Evolutionary conservation across 1,140 invertebrate genomes (phyloP).

Genomic region (Trichogramma pretiosum): DNA sequence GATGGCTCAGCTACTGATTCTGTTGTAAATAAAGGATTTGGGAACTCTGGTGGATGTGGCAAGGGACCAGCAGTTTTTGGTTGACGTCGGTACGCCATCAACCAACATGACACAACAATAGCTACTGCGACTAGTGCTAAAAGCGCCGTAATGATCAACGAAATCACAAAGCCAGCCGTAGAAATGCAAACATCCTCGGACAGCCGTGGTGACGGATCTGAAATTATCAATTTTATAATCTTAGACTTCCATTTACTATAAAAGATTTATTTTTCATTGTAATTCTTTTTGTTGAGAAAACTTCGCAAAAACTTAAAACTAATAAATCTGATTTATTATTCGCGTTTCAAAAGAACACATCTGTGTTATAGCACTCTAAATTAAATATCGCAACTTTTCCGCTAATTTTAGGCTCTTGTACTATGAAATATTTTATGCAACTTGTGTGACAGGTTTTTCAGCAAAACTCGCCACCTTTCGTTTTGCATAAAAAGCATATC

Average conservation of each 20-base stretch:
- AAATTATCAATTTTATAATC: conserved; percentile 24
- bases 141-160: conserved; percentile 82
- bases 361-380: too few relatives aligned
- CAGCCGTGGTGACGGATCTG: conserved; percentile 57
- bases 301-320: too few relatives aligned
- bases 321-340: too few relatives aligned
- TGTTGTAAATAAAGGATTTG: conserved; percentile 86
- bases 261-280: too few relatives aligned
- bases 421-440: too few relatives aligned
- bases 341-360: too few relatives aligned
- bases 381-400: too few relatives aligned
- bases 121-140: conserved; percentile 86
- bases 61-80: conserved; percentile 78
- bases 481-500: too few relatives aligned
- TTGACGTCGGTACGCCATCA: conserved; percentile 82
- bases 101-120: conserved; percentile 88
- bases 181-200: conserved; percentile 82
- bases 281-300: too few relatives aligned
- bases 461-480: too few relatives aligned
- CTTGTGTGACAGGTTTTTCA: too few relatives aligned
- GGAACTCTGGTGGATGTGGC: conserved; percentile 89
- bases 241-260: conserved; percentile 8
- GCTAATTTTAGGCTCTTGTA: too few relatives aligned
- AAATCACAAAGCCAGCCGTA: conserved; percentile 84
- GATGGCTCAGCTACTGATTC: conserved; percentile 65